Evolutionary conservation across 1,140 invertebrate genomes (phyloP), one percentile per base, ranked within the genome.

Genomic region (Atta cephalotes): DNA sequence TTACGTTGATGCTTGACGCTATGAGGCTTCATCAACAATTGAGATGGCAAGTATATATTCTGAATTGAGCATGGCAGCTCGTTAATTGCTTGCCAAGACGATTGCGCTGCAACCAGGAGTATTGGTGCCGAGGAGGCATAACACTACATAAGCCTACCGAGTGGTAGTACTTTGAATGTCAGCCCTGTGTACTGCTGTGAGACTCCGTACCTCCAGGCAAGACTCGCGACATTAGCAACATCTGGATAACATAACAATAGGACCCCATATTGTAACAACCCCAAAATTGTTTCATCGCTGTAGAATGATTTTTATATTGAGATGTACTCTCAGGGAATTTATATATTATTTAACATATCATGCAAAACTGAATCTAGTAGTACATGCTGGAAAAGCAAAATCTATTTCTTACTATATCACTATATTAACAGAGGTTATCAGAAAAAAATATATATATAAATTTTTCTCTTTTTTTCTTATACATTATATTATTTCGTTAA

Each of bases 11-110:
- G 92, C 92, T 93, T 87, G 92, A 92, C 91, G 94, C 93, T 94
- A 95, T 92, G 92, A 94, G 92, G 91, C 92, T 94, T 94, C 93
- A 94, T 95, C 93, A 95, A 95, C 93, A 94, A 94, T 85, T 85
- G 92, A 95, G 93, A 92, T 94, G 92, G 88, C 91, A 92, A 93
- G 86, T 88, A 92, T 93, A 93, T 92, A 94, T 92, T 93, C 92
- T 92, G 89, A 93, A 92, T 90, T 88, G 92, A 95, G 92, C 94
- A 94, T 94, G 87, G 91, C 93, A 94, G 91, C 92, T 95, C 91
- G 89, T 90, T 92, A 94, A 94, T 92, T 90, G 92, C 91, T 95
- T 92, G 93, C 92, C 91, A 91, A 93, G 92, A 92, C 88, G 93
- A 93, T 93, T 91, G 86, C 90, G 92, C 89, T 93, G 93, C 88